A percentile compares a stretch with the other conserved stretches of the same genome.
Conservation (phyloP, 2,888 invertebrate genomes). For the Diplolepis rosae region DNA sequence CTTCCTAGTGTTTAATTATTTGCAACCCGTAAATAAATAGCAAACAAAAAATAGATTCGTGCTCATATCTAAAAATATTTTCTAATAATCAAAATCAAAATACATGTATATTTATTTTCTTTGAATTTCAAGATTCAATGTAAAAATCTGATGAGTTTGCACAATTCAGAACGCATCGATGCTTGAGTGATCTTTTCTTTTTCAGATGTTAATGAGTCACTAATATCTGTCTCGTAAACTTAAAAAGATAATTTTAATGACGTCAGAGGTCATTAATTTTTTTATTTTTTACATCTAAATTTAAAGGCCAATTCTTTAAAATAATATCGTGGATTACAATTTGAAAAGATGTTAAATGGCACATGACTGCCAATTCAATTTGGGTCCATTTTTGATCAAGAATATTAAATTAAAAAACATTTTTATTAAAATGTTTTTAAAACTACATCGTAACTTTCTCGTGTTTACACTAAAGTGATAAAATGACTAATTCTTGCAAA, state of each 20-base stretch:
- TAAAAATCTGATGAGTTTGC: neutral
- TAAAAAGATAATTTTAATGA: constrained; percentile 7
- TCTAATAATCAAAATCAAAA: neutral
- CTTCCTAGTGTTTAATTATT: neutral
- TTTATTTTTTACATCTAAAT: too few relatives aligned
- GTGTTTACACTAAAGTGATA: neutral
- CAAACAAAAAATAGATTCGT: too few relatives aligned
- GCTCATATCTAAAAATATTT: too few relatives aligned
- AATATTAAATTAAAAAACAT: too few relatives aligned
- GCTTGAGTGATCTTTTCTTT: neutral
- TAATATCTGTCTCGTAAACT: neutral
- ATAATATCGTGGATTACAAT: too few relatives aligned
- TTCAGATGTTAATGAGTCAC: constrained; percentile 16
- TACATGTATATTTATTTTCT: neutral
- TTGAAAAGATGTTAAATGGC: neutral
- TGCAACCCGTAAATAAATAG: neutral
- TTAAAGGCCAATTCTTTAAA: too few relatives aligned
- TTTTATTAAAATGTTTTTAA: too few relatives aligned
- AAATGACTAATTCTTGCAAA: neutral
- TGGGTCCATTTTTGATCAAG: too few relatives aligned
- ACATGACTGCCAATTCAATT: too few relatives aligned
- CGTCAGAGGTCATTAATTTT: neutral
- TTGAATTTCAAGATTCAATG: neutral
- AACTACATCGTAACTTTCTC: too few relatives aligned
- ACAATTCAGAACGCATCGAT: constrained; percentile 7